Evolutionary conservation across 1,140 invertebrate species (phyloP), one percentile per base, ranked within the genome.

Genomic region (Drosophila virilis): DNA sequence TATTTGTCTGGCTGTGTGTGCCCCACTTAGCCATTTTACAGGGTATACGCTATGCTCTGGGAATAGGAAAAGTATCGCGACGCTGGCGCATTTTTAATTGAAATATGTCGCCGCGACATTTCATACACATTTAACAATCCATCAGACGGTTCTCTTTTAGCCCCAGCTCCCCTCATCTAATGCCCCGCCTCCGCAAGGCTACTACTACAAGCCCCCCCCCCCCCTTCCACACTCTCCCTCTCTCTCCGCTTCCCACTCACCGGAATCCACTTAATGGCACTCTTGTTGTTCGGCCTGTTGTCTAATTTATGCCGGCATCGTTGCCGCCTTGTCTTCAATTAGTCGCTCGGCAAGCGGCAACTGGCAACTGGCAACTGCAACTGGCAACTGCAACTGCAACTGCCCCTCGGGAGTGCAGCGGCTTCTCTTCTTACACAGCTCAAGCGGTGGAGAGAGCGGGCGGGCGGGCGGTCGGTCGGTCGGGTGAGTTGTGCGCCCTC

Each of bases 111-210:
- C 69, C 46, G 43, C 60, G 68, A 66, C 74, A 76, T 72, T 67
- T 76, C 52, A 73, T 61, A 78, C 58, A 76, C 73, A 78, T 78
- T 78, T 76, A 74, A 76, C 76, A 78, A 78, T 78, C 66, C 67
- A 78, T 78, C 76, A 78, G 67, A 6, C 40, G 33, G 12, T 12
- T 22, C 42, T 22, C 13, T 38, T 54, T 50, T 15, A 7, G 28
- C 51, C 43, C 37, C 17, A 28, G 2, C 8, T 9, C 38, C 7
- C 38, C 8, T 9, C 35, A 28, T 28, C 3, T 28, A 28, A 28
- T 28, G 3, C 4, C 22, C 4, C 22, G 22, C 22, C 22, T 6
- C 4, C 4, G 22, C 22, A 28, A 28, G 0, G 2, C 22, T 4
- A 28, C 22, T 28, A 3, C 2, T 28, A 28, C 22, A 4, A 28